Percentiles rank a stretch among this genome's conserved stretches.
Evolutionary conservation across 2,888 invertebrate genomes (phyloP).

Genomic region (Lepidochrysops patricia): DNA sequence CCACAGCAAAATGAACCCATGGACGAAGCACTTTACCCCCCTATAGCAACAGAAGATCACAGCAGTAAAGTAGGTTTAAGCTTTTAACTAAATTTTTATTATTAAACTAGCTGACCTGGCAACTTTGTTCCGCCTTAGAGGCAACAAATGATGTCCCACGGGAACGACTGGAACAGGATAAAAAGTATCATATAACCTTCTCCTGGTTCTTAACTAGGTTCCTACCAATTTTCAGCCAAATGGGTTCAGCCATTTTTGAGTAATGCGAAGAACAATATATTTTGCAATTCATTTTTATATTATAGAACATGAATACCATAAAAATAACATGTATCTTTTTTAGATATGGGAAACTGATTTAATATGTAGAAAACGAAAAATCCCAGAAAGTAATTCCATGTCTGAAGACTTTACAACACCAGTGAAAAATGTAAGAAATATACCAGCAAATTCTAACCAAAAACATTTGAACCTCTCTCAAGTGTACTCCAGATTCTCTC

Average conservation of each 20-base stretch:
- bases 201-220: too few species aligned
- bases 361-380: constrained; percentile 58
- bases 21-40: constrained; percentile 49
- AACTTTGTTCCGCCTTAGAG: too few species aligned
- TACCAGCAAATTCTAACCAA: constrained; percentile 57
- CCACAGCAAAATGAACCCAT: constrained; percentile 40
- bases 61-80: constrained; percentile 45
- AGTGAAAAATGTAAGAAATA: constrained; percentile 60
- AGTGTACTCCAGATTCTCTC: constrained; percentile 66
- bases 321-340: constrained; percentile 23
- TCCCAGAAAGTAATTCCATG: constrained; percentile 45
- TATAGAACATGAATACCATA: too few species aligned
- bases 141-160: too few species aligned
- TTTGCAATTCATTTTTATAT: too few species aligned
- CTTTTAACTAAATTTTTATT: not conserved
- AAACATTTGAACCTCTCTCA: constrained; percentile 67
- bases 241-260: too few species aligned
- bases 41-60: constrained; percentile 65
- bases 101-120: too few species aligned
- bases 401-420: constrained; percentile 48
- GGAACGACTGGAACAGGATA: too few species aligned
- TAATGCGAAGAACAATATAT: too few species aligned
- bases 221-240: too few species aligned
- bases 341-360: constrained; percentile 66
- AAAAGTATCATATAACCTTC: too few species aligned